These are phyloP conservation scores for Zaprionus obscuricornis DNA, from an alignment of 2,888 invertebrate genomes.

Conservation along the genomic window DNA sequence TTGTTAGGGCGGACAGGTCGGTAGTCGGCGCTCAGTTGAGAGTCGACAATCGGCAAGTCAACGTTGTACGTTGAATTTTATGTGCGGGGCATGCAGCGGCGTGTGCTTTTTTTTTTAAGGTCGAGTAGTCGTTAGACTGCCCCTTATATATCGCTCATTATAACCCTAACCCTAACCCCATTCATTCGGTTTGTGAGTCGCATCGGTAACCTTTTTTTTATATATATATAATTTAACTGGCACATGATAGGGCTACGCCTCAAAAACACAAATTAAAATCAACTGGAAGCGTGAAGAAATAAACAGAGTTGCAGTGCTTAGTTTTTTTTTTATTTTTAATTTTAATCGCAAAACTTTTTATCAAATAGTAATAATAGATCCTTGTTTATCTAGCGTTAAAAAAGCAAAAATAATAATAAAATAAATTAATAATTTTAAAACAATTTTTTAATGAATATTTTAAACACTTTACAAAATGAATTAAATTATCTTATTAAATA, in stretches of 20 bases:
- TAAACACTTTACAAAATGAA: too few relatives aligned
- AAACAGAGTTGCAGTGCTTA: too few relatives aligned
- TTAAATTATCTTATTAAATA: too few relatives aligned
- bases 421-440: neutral
- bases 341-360: too few relatives aligned
- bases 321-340: too few relatives aligned
- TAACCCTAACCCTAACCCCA: constrained; percentile 48
- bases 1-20: constrained; percentile 59
- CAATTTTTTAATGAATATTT: too few relatives aligned
- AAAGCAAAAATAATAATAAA: neutral
- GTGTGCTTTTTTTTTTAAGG: constrained; percentile 30
- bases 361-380: too few relatives aligned
- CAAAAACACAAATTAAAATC: constrained; percentile 30
- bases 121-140: constrained; percentile 21
- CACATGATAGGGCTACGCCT: constrained; percentile 33
- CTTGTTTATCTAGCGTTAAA: too few relatives aligned
- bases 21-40: too few relatives aligned
- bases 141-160: constrained; percentile 21
- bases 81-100: constrained; percentile 25
- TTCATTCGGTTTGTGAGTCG: constrained; percentile 30
- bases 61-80: neutral
- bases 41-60: too few relatives aligned
- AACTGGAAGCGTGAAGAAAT: constrained; percentile 1
- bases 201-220: constrained; percentile 39
- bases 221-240: constrained; percentile 4